Base-by-base conservation (phyloP, 2,113 vertebrate genomes). In the Tyrannus savana region DNA sequence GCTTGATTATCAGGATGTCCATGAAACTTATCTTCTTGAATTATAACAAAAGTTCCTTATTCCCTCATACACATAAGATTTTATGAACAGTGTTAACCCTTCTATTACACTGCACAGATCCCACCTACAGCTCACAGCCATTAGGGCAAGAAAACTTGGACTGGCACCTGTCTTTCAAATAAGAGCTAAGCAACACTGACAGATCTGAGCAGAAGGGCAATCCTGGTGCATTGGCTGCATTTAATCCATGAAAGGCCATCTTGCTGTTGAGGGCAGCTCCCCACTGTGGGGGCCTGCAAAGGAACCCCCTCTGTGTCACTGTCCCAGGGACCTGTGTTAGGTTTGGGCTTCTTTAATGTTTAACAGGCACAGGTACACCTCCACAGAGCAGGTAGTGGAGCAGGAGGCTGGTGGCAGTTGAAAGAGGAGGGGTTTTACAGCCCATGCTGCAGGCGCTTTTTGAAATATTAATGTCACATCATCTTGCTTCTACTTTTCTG, bases 341-440 rank as follows among this genome's bases (percentile, higher is more conserved):
- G 25, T 5, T 80, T 66, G 75, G 22, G 17, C 19, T 42, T 78
- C 79, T 90, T 76, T 89, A 37, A 86, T 77, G 72, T 93, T 95
- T 80, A 88, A 58, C 59, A 37, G 87, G 47, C 35, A 64, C 23
- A 11, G 85, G 71, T 63, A 69, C 75, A 46, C 23, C 71, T 68
- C 27, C 2, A 8, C 58, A 23, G 7, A 1, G 1, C 63, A 25
- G 72, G 82, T 6, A 0, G 58, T 5, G 47, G 90, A 77, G 87
- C 90, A 33, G 88, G 72, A 84, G 55, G 18, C 81, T 17, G 30
- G 21, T 1, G 11, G 72, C 3, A 33, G 25, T 23, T 31, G 10
- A 6, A 62, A 41, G 66, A 52, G 53, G 67, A 66, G 69, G 63
- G 19, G 18, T 27, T 87, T 87, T 84, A 76, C 44, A 79, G 84